Conservation (phyloP, 1,140 invertebrate species). For the Drosophila leontia region DNA sequence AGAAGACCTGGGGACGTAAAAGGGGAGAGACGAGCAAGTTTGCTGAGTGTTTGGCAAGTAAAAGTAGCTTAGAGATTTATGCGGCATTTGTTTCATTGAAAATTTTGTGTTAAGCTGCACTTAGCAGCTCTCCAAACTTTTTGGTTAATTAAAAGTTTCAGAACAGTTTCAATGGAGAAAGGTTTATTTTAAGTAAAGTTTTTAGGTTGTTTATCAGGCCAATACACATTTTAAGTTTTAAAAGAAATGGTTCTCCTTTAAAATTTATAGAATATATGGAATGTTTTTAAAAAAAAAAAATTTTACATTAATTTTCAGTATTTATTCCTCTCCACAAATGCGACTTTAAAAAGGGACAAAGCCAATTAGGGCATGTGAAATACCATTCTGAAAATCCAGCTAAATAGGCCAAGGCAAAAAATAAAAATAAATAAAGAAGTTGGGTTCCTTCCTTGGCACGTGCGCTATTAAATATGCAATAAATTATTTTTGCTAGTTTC, state of each 20-base stretch:
- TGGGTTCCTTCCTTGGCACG: conserved; percentile 53
- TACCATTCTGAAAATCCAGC: not conserved
- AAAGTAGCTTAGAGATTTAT: conserved; percentile 82
- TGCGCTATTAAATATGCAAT: conserved; percentile 84
- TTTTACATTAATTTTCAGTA: too few species aligned
- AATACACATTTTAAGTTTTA: not conserved
- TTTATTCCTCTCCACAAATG: not conserved
- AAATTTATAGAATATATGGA: too few species aligned
- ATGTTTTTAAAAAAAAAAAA: too few species aligned
- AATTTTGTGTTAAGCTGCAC: conserved; percentile 45
- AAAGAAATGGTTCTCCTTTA: not conserved
- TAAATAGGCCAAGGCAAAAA: conserved; percentile 26
- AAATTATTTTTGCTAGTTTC: conserved; percentile 79
- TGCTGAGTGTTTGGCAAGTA: conserved; percentile 63
- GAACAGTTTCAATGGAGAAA: not conserved
- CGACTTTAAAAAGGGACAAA: not conserved
- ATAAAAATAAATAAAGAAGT: conserved; percentile 6
- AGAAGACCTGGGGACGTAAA: not conserved
- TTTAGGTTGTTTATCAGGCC: not conserved
- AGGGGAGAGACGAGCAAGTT: not conserved
- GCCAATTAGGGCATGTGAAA: conserved; percentile 12
- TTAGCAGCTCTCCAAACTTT: conserved; percentile 32
- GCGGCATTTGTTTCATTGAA: conserved; percentile 65
- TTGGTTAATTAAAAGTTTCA: conserved; percentile 48
- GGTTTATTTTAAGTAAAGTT: not conserved